Evolutionary conservation across 2,113 vertebrate genomes (phyloP).

Genomic region (Halichoeres trimaculatus): DNA sequence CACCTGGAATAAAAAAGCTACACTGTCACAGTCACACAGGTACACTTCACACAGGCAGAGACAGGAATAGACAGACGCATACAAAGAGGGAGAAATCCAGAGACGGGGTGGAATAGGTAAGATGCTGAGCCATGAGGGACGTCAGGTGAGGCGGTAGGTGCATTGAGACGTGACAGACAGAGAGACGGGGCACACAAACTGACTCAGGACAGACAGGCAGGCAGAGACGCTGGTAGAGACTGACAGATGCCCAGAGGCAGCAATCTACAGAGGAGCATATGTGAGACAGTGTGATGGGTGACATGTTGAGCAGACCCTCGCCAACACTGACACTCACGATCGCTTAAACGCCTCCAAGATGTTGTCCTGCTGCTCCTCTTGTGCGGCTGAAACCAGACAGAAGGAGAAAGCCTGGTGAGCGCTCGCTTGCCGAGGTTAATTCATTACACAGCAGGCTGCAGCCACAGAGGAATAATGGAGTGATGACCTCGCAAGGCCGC

Average conservation of each 20-base stretch:
- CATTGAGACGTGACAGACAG: conserved; percentile 55
- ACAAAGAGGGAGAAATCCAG: conserved; percentile 11
- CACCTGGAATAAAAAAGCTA: background rate
- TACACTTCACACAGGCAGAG: conserved; percentile 2
- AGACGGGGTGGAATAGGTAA: conserved; percentile 38
- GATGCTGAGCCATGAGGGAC: conserved; percentile 39
- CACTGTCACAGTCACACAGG: conserved; percentile 3
- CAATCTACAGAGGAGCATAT: conserved; percentile 52
- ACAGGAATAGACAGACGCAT: conserved; percentile 28
- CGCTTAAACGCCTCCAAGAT: conserved; percentile 88
- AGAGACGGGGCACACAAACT: conserved; percentile 41
- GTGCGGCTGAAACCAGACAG: conserved; percentile 77
- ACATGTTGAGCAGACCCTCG: conserved; percentile 53
- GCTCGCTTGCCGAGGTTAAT: conserved; percentile 45
- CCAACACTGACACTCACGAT: conserved; percentile 82
- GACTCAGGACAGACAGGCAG: conserved; percentile 52
- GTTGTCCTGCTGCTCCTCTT: conserved; percentile 80
- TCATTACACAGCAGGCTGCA: conserved; percentile 44
- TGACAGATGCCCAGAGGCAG: conserved; percentile 69
- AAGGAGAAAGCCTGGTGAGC: conserved; percentile 45
- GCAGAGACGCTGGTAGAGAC: conserved; percentile 41
- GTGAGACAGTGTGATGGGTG: conserved; percentile 55
- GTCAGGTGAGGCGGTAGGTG: conserved; percentile 48
- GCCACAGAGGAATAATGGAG: conserved; percentile 57
- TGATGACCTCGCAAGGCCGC: conserved; percentile 60